Percentiles rank a stretch among this genome's conserved stretches.
These are phyloP conservation scores for Grammomys surdaster DNA, from an alignment of 2,113 vertebrate genomes.

Conservation along the genomic window DNA sequence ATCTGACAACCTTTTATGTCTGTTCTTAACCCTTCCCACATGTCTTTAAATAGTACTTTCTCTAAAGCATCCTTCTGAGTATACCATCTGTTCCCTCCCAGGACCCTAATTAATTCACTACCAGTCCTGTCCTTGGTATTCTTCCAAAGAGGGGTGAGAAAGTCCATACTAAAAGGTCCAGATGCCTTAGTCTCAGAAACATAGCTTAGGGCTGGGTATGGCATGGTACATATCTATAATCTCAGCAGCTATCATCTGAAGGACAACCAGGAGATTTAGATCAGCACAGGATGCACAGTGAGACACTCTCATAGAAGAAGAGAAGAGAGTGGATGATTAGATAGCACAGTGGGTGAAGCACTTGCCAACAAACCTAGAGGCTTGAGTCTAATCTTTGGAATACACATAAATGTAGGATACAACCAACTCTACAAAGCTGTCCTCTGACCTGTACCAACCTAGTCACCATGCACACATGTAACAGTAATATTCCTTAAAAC, in stretches of 20 bases:
- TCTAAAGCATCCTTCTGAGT: not conserved
- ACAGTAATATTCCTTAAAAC: not conserved
- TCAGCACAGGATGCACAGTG: too few species aligned
- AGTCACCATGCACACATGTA: not conserved
- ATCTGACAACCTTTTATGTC: not conserved
- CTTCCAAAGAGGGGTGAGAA: not conserved
- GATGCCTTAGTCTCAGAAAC: not conserved
- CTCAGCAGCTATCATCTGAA: not conserved
- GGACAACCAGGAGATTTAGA: not conserved
- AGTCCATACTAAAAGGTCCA: not conserved
- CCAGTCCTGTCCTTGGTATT: not conserved
- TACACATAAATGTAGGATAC: not conserved
- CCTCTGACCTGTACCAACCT: not conserved
- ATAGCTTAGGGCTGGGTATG: not conserved
- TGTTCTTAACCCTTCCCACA: conserved; percentile 25
- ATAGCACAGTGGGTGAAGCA: not conserved
- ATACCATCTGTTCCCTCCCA: not conserved
- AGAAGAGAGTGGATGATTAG: not conserved
- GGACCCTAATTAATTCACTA: not conserved
- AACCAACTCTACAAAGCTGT: not conserved
- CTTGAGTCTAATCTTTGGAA: not conserved
- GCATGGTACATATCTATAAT: not conserved
- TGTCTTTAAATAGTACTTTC: conserved; percentile 5
- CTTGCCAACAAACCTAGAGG: not conserved
- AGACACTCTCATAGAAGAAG: not conserved